These are phyloP conservation scores for Eulemur mongoz DNA, from an alignment of 2,797 vertebrate species.

Conservation along the genomic window DNA sequence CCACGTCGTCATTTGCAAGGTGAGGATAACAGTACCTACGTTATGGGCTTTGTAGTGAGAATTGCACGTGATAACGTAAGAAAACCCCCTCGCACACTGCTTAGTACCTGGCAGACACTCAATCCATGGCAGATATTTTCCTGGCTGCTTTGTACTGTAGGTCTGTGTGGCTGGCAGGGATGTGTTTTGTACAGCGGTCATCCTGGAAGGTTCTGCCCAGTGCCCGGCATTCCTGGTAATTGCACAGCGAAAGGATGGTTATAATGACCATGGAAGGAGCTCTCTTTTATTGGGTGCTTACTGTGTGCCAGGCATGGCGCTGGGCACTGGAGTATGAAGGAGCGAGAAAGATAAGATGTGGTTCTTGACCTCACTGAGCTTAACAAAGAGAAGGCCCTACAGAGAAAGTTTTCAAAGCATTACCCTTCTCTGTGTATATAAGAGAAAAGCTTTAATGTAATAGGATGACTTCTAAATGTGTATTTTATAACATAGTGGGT, in stretches of 20 bases:
- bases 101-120: background rate
- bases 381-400: background rate
- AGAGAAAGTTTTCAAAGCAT: background rate
- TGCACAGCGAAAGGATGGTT: background rate
- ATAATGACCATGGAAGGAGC: background rate
- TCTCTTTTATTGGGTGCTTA: background rate
- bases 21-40: background rate
- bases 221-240: background rate
- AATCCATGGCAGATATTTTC: background rate
- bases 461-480: conserved; percentile 11
- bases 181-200: background rate
- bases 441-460: conserved; percentile 15
- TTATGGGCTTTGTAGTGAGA: background rate
- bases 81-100: background rate
- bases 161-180: background rate
- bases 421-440: background rate
- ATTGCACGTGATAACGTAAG: background rate
- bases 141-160: background rate
- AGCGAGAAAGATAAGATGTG: background rate
- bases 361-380: background rate
- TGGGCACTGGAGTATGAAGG: background rate
- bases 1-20: background rate
- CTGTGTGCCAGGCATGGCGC: background rate
- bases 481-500: background rate
- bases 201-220: background rate